Conservation (phyloP, 2,113 vertebrate genomes). For the Columba janthina region DNA sequence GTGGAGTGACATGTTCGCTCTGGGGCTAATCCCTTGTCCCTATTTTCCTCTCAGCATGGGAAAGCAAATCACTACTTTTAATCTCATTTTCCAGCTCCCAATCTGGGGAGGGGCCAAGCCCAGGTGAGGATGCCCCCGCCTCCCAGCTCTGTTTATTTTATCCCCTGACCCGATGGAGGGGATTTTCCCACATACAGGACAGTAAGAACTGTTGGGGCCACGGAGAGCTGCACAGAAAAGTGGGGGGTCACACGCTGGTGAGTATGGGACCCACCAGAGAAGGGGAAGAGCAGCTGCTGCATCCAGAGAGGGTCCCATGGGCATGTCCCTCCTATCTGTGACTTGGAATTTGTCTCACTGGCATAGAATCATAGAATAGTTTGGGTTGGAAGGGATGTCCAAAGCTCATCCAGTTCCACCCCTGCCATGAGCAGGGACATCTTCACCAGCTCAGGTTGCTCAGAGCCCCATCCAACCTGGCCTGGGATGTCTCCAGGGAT, state of each 20-base stretch:
- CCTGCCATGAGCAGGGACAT: too few relatives aligned
- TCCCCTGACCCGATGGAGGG: neutral
- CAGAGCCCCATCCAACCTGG: too few relatives aligned
- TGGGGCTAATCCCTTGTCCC: constrained; percentile 43
- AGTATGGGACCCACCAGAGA: neutral
- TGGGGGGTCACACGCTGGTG: rapidly evolving
- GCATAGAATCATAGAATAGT: too few relatives aligned
- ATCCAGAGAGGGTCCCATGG: neutral
- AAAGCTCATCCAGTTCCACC: too few relatives aligned
- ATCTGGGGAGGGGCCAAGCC: neutral
- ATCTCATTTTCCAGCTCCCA: constrained; percentile 42
- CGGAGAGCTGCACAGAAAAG: neutral
- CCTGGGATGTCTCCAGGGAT: too few relatives aligned
- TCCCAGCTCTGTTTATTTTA: neutral
- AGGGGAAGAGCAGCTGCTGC: neutral
- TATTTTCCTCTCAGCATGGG: constrained; percentile 39
- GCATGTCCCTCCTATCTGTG: rapidly evolving
- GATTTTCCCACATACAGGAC: neutral
- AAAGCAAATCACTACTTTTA: constrained; percentile 18
- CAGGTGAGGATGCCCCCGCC: neutral
- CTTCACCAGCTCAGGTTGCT: too few relatives aligned
- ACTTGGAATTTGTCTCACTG: neutral
- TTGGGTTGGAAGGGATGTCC: too few relatives aligned
- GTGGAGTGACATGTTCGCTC: neutral
- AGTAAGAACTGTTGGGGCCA: neutral